phyloP scores from a whole-genome alignment of 2,797 vertebrate species.

The Nyctibius grandis region DNA sequence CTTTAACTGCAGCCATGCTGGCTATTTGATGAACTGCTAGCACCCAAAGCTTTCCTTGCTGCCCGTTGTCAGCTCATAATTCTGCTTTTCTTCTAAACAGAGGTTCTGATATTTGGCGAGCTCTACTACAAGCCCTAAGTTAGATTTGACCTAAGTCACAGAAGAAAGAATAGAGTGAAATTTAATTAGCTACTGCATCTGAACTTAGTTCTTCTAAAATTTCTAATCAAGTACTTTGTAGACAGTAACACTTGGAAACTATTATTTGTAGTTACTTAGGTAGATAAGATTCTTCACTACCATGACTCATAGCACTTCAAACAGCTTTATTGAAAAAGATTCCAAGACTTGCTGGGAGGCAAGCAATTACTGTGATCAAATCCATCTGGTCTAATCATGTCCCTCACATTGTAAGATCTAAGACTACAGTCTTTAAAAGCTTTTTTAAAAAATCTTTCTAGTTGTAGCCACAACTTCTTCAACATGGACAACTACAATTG shows the following conservation, averaged over 20 bases:
- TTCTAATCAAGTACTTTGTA: background rate
- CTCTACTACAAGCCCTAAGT: background rate
- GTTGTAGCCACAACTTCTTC: background rate
- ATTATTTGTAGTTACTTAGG: background rate
- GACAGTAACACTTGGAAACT: background rate
- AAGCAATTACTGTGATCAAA: background rate
- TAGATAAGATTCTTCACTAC: background rate
- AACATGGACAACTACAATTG: background rate
- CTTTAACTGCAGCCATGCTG: background rate
- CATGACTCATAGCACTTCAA: background rate
- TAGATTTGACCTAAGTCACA: background rate
- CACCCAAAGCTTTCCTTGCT: background rate
- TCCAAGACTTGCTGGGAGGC: background rate
- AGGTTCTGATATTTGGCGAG: background rate
- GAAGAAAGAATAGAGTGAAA: background rate
- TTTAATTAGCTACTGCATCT: background rate
- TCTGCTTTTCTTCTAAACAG: background rate
- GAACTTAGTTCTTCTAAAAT: background rate
- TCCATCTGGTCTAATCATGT: background rate
- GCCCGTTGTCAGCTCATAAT: background rate
- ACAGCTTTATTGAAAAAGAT: background rate
- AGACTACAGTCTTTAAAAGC: background rate
- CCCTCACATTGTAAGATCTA: background rate
- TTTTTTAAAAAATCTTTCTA: background rate
- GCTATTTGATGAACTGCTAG: background rate